A percentile compares a stretch with the other conserved stretches of the same genome.
Conservation (phyloP, 2,113 vertebrate species). For the Entelurus aequoreus region DNA sequence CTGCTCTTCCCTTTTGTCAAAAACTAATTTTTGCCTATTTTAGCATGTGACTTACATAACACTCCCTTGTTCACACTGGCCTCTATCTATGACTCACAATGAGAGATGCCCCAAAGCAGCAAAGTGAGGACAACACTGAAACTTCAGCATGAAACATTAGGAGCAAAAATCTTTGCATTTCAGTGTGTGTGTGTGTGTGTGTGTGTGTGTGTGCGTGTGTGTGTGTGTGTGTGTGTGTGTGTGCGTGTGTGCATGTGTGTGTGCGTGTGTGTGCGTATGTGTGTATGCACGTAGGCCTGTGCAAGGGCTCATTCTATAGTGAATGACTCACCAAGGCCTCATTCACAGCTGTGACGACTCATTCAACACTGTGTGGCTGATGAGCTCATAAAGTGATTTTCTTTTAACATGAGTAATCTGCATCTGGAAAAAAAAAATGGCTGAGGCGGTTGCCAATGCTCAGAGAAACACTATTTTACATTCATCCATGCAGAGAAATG, state of each 20-base stretch:
- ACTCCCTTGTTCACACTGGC: conserved; percentile 9
- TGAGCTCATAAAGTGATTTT: neutral
- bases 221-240: neutral
- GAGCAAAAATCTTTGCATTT: conserved; percentile 25
- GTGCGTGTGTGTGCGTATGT: neutral
- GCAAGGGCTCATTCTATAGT: conserved; percentile 29
- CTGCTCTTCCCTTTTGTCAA: conserved; percentile 12
- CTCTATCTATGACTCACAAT: conserved; percentile 47
- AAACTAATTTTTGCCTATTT: conserved; percentile 16
- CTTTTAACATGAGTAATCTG: conserved; percentile 9
- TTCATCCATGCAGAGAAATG: neutral
- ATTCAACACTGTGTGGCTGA: neutral
- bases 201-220: neutral
- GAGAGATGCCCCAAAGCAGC: conserved; percentile 28
- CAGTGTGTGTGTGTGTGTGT: neutral
- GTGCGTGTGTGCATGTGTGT: neutral
- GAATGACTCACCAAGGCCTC: conserved; percentile 43
- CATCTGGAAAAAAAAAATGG: conserved; percentile 24
- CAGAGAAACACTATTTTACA: neutral
- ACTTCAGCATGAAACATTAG: conserved; percentile 32
- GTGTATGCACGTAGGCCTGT: conserved; percentile 1
- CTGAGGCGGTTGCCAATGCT: neutral
- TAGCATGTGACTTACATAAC: conserved; percentile 25
- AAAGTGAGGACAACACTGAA: conserved; percentile 16
- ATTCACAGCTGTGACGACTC: conserved; percentile 24